A percentile compares a stretch with the other conserved stretches of the same genome.
These are phyloP conservation scores for Erpobdella octoculata DNA, from an alignment of 2,888 invertebrate genomes.

Conservation along the genomic window DNA sequence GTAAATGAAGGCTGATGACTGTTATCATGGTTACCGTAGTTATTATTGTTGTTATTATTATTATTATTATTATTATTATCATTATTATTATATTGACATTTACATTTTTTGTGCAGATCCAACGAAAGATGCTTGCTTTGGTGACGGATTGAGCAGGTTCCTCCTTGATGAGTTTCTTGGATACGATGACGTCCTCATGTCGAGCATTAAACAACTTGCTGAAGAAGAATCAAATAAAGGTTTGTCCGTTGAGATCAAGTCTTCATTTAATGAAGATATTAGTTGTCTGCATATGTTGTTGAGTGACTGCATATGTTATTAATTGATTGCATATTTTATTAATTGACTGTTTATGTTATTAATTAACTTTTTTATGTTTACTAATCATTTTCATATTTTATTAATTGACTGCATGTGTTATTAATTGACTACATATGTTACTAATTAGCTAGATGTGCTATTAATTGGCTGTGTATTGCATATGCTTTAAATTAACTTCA, in stretches of 20 bases:
- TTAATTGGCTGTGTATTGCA: background rate
- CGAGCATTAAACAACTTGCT: conserved; percentile 85
- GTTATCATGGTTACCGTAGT: no score
- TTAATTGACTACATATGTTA: background rate
- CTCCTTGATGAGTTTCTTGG: conserved; percentile 86
- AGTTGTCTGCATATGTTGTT: background rate
- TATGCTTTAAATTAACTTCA: background rate
- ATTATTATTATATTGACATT: background rate
- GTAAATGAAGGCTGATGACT: no score
- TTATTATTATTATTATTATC: background rate
- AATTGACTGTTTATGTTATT: background rate
- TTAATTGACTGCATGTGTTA: background rate
- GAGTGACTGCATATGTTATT: background rate
- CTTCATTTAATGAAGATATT: no score
- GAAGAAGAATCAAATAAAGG: conserved; percentile 95
- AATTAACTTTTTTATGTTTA: no score
- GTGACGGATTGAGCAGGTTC: conserved; percentile 79
- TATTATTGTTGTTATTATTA: background rate
- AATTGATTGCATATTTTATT: background rate
- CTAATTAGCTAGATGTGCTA: background rate
- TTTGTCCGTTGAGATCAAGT: conserved; percentile 38
- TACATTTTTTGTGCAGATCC: conserved; percentile 64
- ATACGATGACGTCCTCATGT: conserved; percentile 92
- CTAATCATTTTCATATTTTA: no score
- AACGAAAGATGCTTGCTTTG: conserved; percentile 79